Conservation (phyloP, 2,797 vertebrate species). For the Trematomus bernacchii region DNA sequence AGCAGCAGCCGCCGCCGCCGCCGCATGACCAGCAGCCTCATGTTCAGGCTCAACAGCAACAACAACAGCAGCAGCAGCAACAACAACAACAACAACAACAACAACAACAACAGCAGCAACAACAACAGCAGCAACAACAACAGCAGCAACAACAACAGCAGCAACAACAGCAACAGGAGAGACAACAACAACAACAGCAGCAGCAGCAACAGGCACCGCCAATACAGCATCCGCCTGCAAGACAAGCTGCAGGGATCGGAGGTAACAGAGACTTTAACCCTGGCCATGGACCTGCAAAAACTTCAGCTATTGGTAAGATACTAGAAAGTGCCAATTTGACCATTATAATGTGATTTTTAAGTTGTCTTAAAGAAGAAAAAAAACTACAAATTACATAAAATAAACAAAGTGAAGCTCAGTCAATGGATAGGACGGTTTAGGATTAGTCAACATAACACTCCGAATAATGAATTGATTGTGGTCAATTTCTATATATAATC, state of each 20-base stretch:
- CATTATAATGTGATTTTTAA: background rate
- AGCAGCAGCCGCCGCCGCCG: constrained; percentile 74
- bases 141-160: constrained; percentile 12
- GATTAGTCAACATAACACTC: no score
- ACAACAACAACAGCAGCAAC: background rate
- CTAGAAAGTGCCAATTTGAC: background rate
- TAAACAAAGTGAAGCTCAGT: background rate
- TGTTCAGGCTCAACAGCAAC: constrained; percentile 31
- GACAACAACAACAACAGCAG: constrained; percentile 16
- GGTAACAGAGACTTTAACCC: constrained; percentile 79
- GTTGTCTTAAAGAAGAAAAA: background rate
- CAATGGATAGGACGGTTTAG: no score
- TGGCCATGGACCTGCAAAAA: constrained; percentile 78
- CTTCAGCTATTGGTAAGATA: constrained; percentile 74
- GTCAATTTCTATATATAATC: no score
- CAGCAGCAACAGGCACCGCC: constrained; percentile 16
- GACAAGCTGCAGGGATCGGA: constrained; percentile 70
- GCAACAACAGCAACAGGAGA: constrained; percentile 42
- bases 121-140: background rate
- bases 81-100: background rate
- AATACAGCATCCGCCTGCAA: constrained; percentile 67
- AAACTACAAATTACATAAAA: background rate
- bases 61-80: constrained; percentile 36
- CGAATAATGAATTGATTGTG: no score
- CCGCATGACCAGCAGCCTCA: constrained; percentile 62